phyloP scores from a whole-genome alignment of 2,888 invertebrate genomes.

The Drosophila subquinaria region DNA sequence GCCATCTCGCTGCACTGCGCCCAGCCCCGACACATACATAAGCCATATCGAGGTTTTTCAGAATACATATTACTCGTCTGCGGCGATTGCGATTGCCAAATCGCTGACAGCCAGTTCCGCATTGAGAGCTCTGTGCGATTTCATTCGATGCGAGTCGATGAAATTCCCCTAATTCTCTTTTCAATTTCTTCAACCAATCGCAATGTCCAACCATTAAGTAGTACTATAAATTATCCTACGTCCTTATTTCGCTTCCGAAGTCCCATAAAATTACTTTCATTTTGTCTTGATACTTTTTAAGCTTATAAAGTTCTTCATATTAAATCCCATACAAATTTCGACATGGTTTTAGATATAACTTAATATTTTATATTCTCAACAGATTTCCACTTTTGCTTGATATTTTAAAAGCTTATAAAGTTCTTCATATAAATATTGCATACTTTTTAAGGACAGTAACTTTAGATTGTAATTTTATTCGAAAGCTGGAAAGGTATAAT shows the following conservation, averaged over 20 bases:
- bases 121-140: slow-evolving; percentile 37
- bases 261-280: too few relatives aligned
- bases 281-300: too few relatives aligned
- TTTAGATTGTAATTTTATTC: background rate
- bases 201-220: background rate
- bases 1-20: slow-evolving; percentile 41
- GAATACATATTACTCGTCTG: slow-evolving; percentile 28
- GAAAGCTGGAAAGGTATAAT: too few relatives aligned
- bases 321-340: too few relatives aligned
- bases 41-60: slow-evolving; percentile 52
- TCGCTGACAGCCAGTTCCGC: slow-evolving; percentile 49
- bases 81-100: slow-evolving; percentile 54
- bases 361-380: too few relatives aligned
- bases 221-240: background rate
- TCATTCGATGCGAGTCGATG: background rate
- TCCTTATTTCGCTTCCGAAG: background rate
- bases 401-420: too few relatives aligned
- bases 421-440: background rate
- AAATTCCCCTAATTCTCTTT: background rate
- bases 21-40: slow-evolving; percentile 41
- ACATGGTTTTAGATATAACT: too few relatives aligned
- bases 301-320: background rate
- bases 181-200: background rate
- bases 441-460: background rate
- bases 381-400: too few relatives aligned